Conservation (phyloP, 1,140 invertebrate species). For the Leptinotarsa lineolata region DNA sequence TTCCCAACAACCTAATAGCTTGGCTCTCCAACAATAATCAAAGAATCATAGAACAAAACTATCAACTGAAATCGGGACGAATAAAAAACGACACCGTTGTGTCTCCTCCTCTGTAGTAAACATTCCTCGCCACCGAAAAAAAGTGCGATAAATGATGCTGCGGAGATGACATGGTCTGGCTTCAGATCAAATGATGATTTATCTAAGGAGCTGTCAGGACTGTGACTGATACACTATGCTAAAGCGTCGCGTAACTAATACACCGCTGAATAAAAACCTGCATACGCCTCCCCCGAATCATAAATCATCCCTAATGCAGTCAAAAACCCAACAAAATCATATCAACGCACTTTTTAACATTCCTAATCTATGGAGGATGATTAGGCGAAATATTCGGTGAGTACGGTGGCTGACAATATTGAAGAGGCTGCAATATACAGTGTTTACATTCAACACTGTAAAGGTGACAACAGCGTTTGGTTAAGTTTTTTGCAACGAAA, state of each 20-base stretch:
- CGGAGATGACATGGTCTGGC: slow-evolving; percentile 36
- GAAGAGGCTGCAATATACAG: neutral
- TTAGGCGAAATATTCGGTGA: slow-evolving; percentile 33
- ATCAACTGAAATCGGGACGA: too few species aligned
- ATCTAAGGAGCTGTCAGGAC: slow-evolving; percentile 39
- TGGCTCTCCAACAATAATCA: too few species aligned
- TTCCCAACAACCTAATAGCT: too few species aligned
- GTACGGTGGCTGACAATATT: neutral
- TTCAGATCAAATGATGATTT: slow-evolving; percentile 47
- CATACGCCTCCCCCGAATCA: slow-evolving; percentile 38
- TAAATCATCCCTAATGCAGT: slow-evolving; percentile 52
- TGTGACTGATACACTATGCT: slow-evolving; percentile 37
- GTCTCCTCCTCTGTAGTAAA: too few species aligned
- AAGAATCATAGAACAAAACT: too few species aligned
- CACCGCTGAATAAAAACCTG: slow-evolving; percentile 37
- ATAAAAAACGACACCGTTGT: too few species aligned
- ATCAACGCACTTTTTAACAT: slow-evolving; percentile 49
- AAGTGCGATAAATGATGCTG: slow-evolving; percentile 41
- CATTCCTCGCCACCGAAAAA: slow-evolving; percentile 13
- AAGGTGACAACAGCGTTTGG: too few species aligned
- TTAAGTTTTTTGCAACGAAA: too few species aligned
- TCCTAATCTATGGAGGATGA: slow-evolving; percentile 40
- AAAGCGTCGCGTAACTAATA: slow-evolving; percentile 27
- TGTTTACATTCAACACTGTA: too few species aligned
- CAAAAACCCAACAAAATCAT: slow-evolving; percentile 50